Conservation (phyloP, 1,140 invertebrate species). For the Spodoptera frugiperda region DNA sequence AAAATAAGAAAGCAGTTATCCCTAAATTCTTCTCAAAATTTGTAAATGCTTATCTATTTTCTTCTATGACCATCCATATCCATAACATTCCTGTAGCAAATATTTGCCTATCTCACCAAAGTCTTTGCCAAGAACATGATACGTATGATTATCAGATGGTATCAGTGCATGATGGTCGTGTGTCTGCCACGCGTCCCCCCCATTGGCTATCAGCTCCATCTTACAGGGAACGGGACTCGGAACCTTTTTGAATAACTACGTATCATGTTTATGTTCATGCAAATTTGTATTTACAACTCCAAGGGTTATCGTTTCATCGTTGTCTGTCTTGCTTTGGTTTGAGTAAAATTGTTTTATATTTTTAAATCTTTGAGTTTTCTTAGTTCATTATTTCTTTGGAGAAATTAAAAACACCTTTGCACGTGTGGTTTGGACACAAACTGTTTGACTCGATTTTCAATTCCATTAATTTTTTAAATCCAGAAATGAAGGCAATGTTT, state of each 20-base stretch:
- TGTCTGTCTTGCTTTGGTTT: not conserved
- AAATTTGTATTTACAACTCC: conserved; percentile 14
- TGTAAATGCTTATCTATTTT: no score
- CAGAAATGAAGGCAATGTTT: no score
- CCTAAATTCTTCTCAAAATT: no score
- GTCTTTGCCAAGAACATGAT: conserved; percentile 1
- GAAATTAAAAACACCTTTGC: no score
- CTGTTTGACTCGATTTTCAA: no score
- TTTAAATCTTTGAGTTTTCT: no score
- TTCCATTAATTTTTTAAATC: no score
- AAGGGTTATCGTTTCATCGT: not conserved
- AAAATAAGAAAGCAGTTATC: no score
- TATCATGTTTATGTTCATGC: conserved; percentile 8
- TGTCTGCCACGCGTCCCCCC: conserved; percentile 11
- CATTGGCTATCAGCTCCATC: conserved; percentile 3
- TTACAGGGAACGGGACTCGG: not conserved
- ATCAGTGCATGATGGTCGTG: conserved; percentile 18
- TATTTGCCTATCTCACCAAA: conserved; percentile 1
- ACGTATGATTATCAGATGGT: conserved; percentile 27
- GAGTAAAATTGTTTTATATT: no score
- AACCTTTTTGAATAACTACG: not conserved
- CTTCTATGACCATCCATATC: no score
- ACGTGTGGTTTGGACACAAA: no score
- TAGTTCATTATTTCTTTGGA: no score
- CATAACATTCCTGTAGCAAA: not conserved